phyloP scores from a whole-genome alignment of 2,113 vertebrate genomes.

The Tupaia tana region DNA sequence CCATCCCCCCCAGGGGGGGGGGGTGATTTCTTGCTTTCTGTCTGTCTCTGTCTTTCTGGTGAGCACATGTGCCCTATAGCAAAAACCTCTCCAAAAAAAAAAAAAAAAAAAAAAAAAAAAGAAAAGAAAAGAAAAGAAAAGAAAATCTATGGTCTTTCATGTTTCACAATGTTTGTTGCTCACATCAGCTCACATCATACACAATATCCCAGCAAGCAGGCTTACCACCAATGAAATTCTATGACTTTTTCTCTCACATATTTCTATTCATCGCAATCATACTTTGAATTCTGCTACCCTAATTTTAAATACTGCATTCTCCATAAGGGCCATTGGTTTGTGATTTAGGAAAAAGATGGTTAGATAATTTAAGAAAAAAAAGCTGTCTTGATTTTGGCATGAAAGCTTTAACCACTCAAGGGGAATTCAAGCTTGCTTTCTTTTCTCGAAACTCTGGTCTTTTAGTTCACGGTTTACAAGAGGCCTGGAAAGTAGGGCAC shows the following conservation, averaged over 20 bases:
- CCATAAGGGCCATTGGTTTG: not conserved
- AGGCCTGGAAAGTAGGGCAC: not conserved
- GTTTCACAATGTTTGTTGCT: not conserved
- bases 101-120: too few species aligned
- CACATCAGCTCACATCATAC: not conserved
- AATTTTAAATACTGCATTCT: not conserved
- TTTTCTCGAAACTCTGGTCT: not conserved
- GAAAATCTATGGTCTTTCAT: not conserved
- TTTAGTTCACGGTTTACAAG: not conserved
- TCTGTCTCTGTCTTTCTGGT: too few species aligned
- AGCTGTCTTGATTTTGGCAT: not conserved
- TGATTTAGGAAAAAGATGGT: not conserved
- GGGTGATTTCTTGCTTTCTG: too few species aligned
- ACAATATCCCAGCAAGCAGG: not conserved
- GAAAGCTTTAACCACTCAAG: not conserved
- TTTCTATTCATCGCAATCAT: not conserved
- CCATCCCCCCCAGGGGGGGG: too few species aligned
- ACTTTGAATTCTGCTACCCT: not conserved
- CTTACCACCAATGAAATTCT: not conserved
- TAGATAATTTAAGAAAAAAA: constrained; percentile 21
- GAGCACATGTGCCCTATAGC: too few species aligned
- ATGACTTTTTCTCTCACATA: not conserved
- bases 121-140: too few species aligned
- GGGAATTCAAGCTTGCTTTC: not conserved
- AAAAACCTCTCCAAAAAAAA: too few species aligned